A percentile compares a stretch with the other conserved stretches of the same genome.
phyloP scores from a whole-genome alignment of 2,113 vertebrate genomes.

The Ancistrus triradiatus region DNA sequence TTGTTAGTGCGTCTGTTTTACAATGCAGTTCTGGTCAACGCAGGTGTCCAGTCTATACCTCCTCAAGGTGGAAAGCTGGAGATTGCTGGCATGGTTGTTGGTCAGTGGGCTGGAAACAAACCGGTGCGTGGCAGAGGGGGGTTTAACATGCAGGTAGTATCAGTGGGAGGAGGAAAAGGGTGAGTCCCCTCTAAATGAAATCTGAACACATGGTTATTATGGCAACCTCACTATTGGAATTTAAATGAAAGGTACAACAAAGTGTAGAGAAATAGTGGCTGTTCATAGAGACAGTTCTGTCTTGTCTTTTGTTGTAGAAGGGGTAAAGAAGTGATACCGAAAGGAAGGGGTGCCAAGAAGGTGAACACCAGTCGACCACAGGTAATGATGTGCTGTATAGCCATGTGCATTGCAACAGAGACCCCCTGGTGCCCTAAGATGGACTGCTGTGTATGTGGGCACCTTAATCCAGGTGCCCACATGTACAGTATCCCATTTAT shows the following conservation, averaged over 20 bases:
- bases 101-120: conserved; percentile 89
- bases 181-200: conserved; percentile 56
- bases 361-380: conserved; percentile 64
- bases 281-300: no score
- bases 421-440: no score
- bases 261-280: no score
- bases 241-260: no score
- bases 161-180: conserved; percentile 83
- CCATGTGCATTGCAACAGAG: no score
- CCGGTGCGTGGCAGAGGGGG: conserved; percentile 78
- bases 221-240: no score
- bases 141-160: conserved; percentile 88
- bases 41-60: conserved; percentile 85
- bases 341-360: conserved; percentile 76
- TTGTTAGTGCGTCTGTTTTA: neutral
- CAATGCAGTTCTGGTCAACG: neutral
- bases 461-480: no score
- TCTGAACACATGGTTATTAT: no score
- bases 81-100: conserved; percentile 90
- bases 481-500: no score
- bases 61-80: conserved; percentile 90
- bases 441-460: no score
- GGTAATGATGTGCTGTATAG: conserved; percentile 49
- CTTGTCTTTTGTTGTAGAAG: conserved; percentile 57
- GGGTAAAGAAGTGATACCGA: conserved; percentile 75